phyloP scores from a whole-genome alignment of 2,888 invertebrate species.

The Nysson spinosus region DNA sequence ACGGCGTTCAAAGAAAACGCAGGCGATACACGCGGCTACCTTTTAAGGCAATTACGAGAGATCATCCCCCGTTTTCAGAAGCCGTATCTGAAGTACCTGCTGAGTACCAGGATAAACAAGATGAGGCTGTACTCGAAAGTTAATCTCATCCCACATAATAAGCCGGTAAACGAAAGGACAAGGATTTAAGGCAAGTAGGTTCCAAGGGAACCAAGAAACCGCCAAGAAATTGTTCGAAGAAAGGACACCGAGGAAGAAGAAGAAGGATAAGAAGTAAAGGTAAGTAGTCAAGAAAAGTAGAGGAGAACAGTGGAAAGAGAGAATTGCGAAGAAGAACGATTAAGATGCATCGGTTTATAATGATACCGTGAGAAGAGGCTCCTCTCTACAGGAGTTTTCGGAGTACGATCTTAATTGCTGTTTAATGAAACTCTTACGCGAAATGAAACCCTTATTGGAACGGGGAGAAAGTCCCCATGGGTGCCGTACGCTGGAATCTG shows the following conservation, averaged over 20 bases:
- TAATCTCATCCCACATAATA: conserved; percentile 71
- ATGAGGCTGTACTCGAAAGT: conserved; percentile 60
- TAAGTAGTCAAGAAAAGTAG: conserved; percentile 10
- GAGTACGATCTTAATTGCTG: conserved; percentile 70
- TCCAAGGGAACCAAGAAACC: conserved; percentile 26
- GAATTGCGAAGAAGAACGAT: conserved; percentile 53
- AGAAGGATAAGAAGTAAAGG: background rate
- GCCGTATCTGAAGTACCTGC: conserved; percentile 31
- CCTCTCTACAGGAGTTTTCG: conserved; percentile 47
- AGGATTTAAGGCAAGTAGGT: conserved; percentile 26
- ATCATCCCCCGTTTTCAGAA: conserved; percentile 55
- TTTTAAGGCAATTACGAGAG: conserved; percentile 70
- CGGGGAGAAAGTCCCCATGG: conserved; percentile 20
- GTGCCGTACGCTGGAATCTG: conserved; percentile 15
- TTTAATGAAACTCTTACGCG: conserved; percentile 71
- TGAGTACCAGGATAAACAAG: conserved; percentile 62
- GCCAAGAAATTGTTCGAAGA: conserved; percentile 11
- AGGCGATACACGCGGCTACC: conserved; percentile 28
- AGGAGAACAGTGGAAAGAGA: conserved; percentile 21
- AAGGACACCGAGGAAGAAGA: background rate
- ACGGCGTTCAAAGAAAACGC: background rate
- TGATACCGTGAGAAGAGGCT: conserved; percentile 60
- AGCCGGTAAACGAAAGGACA: conserved; percentile 59
- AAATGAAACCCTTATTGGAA: conserved; percentile 73
- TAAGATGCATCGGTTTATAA: conserved; percentile 73